These are phyloP conservation scores for Clitarchus hookeri DNA, from an alignment of 2,888 invertebrate species.

Conservation along the genomic window DNA sequence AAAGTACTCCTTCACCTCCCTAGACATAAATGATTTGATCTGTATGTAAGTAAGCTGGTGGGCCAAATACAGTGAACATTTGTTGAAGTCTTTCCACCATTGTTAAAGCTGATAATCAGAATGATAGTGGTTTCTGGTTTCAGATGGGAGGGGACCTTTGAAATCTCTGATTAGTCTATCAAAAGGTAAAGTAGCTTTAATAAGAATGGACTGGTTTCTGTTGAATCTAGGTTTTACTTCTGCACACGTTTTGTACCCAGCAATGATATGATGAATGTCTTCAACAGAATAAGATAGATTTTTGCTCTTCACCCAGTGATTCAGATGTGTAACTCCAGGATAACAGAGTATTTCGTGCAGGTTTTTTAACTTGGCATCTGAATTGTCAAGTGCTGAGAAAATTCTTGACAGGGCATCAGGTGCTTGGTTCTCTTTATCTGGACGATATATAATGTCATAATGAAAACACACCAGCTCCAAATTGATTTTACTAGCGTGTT, in stretches of 20 bases:
- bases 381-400: background rate
- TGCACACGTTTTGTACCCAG: background rate
- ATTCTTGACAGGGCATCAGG: background rate
- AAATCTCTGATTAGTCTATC: background rate
- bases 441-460: background rate
- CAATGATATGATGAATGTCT: too few relatives aligned
- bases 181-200: background rate
- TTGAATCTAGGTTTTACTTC: background rate
- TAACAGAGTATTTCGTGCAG: background rate
- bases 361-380: background rate
- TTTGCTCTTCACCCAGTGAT: too few relatives aligned
- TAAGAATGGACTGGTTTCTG: background rate
- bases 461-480: too few relatives aligned
- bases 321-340: background rate
- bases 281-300: too few relatives aligned
- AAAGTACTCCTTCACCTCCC: background rate
- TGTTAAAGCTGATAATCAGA: background rate
- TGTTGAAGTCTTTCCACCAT: background rate
- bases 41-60: background rate
- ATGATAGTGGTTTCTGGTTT: constrained; percentile 18
- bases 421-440: background rate
- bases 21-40: background rate
- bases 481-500: constrained; percentile 10
- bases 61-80: background rate
- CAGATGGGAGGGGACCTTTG: background rate